Evolutionary conservation across 2,888 invertebrate species (phyloP), one percentile per base, ranked within the genome.

Genomic region (Diarsia dahlii): DNA sequence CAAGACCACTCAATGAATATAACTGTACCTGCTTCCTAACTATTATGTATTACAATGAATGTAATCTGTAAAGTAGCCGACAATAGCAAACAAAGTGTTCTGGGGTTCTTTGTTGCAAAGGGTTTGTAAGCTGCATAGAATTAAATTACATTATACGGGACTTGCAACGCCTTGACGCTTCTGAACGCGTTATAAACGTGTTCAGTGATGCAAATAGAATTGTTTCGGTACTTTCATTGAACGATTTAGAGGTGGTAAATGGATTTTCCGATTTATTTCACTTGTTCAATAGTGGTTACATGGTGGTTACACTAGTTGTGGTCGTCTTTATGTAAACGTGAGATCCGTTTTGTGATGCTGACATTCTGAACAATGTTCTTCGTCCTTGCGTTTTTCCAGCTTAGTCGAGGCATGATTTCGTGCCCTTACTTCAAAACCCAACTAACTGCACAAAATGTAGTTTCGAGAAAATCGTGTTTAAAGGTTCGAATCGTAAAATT

Each of bases 61-160:
- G 88, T 96, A 95, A 96, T 96, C 96, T 92, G 94, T 94, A 96
- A 96, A 95, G 96, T 96, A 95, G 95, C 96, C 96, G 96, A 94
- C 94, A 94, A 94, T 93, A 92, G 87, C 93, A 93, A 93, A 95
- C 95, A 95, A 93, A 93, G 90, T 93, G 85, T 91, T 88, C 91
- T 82, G 92, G 88, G 74, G 78, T 88, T 87, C 91, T 85, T 90
- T 95, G 94, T 95, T 94, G 85, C 86, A 87, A 81, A 82, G 87
- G 87, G 81, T 88, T 88, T 56, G 76, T 81, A 83, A 86, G 80
- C 76, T 89, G 85, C 89, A 92, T 94, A 94, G 85, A 89, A 90
- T 90, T 91, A 94, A 95, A 95, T 94, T 93, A 94, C 91, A 93
- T 94, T 94, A 94, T 88, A 91, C 87, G 88, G 90, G 87, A 89